Evolutionary conservation across 2,113 vertebrate species (phyloP), one percentile per base, ranked within the genome.

Genomic region (Ivindomyrus marchei): DNA sequence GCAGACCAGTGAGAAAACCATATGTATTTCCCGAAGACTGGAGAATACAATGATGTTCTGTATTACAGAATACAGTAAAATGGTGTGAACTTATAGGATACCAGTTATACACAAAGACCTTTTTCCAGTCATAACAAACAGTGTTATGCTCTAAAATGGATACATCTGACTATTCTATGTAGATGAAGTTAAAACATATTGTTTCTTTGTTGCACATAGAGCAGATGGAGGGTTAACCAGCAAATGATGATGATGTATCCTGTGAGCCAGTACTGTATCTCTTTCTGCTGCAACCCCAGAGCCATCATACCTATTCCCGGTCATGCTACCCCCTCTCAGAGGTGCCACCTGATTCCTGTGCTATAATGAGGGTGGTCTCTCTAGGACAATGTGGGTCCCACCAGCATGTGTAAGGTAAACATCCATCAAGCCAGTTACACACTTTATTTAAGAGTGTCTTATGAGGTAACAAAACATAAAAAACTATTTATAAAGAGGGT

Each of bases 351-450:
- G n/a, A 80, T 39, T 46, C 70, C 15, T 46, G 49, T 17, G 24
- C 24, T 84, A 50, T 39, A 11, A 89, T 52, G 45, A 39, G 74
- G 70, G 47, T 89, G 88, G 88, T 80, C 70, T 39, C 70, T 7
- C 70, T 39, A 70, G 31, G 31, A 53, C 19, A 49, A 66, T 58
- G 62, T 47, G 24, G 70, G 91, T 87, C 91, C 77, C 62, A 58
- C 36, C 58, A 85, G 53, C 39, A 27, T 46, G 70, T 66, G 70
- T 31, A 89, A 83, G 86, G 87, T 86, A 90, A 91, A 91, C 27
- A 36, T 36, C 66, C 21, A 62, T 62, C 56, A 62, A 62, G 56
- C 21, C 56, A 24, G 56, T 7, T n/a, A 62, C 56, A 58, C 56
- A 62, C 21, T n/a, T 62, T 9, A 62, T 62, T n/a, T 62, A 62